Evolutionary conservation across 1,140 invertebrate species (phyloP).

Genomic region (Leptinotarsa lineolata): DNA sequence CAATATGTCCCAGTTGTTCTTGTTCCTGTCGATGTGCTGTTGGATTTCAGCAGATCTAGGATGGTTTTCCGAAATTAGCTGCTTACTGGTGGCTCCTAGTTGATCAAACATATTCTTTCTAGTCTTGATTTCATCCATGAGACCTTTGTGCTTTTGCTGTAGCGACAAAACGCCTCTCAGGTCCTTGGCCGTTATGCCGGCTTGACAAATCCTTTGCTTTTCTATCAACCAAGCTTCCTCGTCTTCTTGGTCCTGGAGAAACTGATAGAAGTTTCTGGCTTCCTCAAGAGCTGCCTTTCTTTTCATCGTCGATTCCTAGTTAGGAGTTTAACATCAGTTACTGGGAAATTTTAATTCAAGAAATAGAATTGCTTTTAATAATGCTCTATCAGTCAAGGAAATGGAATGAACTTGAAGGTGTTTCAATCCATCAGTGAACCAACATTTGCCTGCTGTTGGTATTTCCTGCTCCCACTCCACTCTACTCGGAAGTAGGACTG

Average conservation of each 20-base stretch:
- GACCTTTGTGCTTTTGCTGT: constrained; percentile 92
- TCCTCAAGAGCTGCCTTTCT: constrained; percentile 85
- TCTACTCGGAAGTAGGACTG: too few relatives aligned
- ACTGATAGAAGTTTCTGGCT: constrained; percentile 91
- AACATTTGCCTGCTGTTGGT: too few relatives aligned
- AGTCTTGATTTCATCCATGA: constrained; percentile 91
- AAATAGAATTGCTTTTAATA: too few relatives aligned
- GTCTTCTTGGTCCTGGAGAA: constrained; percentile 86
- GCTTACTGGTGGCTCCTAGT: constrained; percentile 70
- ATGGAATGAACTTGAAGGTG: too few relatives aligned
- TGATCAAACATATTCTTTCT: constrained; percentile 79
- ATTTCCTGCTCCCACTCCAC: too few relatives aligned
- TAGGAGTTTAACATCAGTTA: neutral
- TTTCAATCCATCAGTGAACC: too few relatives aligned
- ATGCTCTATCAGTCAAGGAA: too few relatives aligned
- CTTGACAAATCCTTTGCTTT: constrained; percentile 87
- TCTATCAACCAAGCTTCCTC: constrained; percentile 92
- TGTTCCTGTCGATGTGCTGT: constrained; percentile 77
- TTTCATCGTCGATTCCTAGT: constrained; percentile 64
- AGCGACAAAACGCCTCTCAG: constrained; percentile 85
- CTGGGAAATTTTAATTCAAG: too few relatives aligned
- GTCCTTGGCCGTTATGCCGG: constrained; percentile 92
- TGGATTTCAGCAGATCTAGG: constrained; percentile 76
- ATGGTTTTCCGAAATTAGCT: constrained; percentile 77
- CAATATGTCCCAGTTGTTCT: constrained; percentile 84